Conservation (phyloP, 2,888 invertebrate genomes). For the Oxystoma pomonae region DNA sequence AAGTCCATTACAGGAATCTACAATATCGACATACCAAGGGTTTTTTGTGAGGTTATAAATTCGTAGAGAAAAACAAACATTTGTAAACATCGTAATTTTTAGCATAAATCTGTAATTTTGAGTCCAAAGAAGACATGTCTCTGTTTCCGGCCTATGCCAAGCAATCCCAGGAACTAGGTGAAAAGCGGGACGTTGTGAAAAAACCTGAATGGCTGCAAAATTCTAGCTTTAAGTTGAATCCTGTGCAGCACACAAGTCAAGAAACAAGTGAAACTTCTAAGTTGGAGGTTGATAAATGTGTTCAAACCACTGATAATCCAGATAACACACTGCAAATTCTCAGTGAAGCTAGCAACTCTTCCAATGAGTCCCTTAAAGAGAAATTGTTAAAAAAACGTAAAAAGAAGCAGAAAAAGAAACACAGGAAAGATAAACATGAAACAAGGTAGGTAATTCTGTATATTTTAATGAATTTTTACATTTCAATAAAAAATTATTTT, state of each 20-base stretch:
- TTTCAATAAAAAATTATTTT: not conserved
- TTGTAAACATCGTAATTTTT: too few species aligned
- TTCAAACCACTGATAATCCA: not conserved
- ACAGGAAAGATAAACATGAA: slow-evolving; percentile 31
- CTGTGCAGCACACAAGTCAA: not conserved
- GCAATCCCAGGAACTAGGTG: slow-evolving; percentile 26
- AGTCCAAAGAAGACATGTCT: slow-evolving; percentile 47
- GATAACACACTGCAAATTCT: not conserved
- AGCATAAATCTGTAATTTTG: too few species aligned
- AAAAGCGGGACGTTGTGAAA: slow-evolving; percentile 13
- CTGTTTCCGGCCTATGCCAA: slow-evolving; percentile 49
- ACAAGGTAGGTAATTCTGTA: slow-evolving; percentile 21
- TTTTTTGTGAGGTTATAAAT: too few species aligned
- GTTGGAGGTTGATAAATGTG: not conserved
- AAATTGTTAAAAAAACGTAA: not conserved
- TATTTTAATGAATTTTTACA: slow-evolving; percentile 26
- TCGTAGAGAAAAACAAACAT: too few species aligned
- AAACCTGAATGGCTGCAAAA: slow-evolving; percentile 41
- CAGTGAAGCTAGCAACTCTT: not conserved
- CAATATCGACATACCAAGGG: too few species aligned
- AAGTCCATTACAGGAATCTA: too few species aligned
- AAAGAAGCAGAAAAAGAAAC: slow-evolving; percentile 27
- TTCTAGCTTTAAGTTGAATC: slow-evolving; percentile 44
- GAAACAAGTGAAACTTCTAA: not conserved
- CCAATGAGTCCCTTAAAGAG: not conserved